These are phyloP conservation scores for Mus spretus DNA, from an alignment of 2,797 vertebrate species.

Conservation along the genomic window DNA sequence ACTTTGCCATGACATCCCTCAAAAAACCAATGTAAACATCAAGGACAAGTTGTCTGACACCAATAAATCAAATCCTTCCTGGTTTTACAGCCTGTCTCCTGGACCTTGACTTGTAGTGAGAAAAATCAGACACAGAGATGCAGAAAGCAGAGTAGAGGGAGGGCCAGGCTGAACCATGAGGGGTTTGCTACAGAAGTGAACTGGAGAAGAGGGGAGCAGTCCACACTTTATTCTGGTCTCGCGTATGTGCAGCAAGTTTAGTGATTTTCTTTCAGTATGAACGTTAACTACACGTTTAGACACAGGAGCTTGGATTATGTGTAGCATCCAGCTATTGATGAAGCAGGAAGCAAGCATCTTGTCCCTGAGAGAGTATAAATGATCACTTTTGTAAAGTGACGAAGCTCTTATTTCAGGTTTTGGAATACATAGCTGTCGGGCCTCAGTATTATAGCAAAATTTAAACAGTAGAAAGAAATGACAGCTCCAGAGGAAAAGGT, in stretches of 20 bases:
- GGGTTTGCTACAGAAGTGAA: neutral
- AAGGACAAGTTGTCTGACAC: neutral
- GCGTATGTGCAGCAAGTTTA: neutral
- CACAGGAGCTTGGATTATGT: neutral
- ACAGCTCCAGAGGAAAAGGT: neutral
- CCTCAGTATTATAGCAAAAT: neutral
- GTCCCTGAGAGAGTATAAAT: neutral
- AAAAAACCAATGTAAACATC: neutral
- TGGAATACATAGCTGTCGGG: neutral
- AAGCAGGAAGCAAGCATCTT: neutral
- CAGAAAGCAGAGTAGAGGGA: too few relatives aligned
- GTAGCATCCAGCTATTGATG: neutral
- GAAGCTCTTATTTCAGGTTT: neutral
- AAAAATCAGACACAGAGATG: neutral
- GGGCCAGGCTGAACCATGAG: neutral
- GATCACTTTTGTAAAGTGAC: neutral
- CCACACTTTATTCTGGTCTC: neutral
- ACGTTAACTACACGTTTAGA: neutral
- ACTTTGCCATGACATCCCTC: neutral
- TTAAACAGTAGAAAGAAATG: neutral
- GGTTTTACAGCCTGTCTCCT: neutral
- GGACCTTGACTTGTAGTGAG: neutral
- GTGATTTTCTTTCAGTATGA: neutral
- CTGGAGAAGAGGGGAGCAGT: neutral
- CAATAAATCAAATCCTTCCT: neutral